These are phyloP conservation scores for Crocodylus rhombifer DNA, from an alignment of 2,797 vertebrate genomes.

Conservation along the genomic window DNA sequence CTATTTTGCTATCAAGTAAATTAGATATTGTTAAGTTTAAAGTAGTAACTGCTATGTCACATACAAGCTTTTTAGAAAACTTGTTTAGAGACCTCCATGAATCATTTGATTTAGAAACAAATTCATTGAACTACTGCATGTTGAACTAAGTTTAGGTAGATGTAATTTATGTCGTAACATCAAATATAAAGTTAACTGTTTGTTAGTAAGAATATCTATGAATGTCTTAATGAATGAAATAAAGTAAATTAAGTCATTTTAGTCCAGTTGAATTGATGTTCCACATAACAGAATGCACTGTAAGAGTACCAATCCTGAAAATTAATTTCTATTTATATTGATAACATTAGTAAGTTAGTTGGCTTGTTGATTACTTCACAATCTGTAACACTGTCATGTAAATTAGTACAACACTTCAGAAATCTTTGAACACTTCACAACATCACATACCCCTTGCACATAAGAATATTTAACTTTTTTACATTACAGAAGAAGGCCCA, in stretches of 20 bases:
- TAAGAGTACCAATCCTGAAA: neutral
- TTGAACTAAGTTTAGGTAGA: neutral
- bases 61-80: slow-evolving; percentile 50
- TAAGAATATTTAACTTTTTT: neutral
- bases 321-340: rapidly evolving
- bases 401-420: neutral
- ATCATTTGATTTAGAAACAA: slow-evolving; percentile 34
- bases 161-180: neutral
- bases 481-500: no score
- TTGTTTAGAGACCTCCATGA: slow-evolving; percentile 40
- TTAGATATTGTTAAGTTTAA: slow-evolving; percentile 69
- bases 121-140: neutral
- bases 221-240: neutral
- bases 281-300: neutral
- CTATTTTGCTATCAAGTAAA: slow-evolving; percentile 65
- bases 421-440: neutral
- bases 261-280: neutral
- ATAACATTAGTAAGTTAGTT: neutral
- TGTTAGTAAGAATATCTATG: neutral
- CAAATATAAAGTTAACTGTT: neutral
- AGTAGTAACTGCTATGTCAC: slow-evolving; percentile 62
- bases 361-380: neutral
- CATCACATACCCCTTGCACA: neutral
- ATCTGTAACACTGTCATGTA: neutral
- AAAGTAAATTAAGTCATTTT: neutral